Conservation (phyloP, 2,113 vertebrate species). For the Epinephelus moara region DNA sequence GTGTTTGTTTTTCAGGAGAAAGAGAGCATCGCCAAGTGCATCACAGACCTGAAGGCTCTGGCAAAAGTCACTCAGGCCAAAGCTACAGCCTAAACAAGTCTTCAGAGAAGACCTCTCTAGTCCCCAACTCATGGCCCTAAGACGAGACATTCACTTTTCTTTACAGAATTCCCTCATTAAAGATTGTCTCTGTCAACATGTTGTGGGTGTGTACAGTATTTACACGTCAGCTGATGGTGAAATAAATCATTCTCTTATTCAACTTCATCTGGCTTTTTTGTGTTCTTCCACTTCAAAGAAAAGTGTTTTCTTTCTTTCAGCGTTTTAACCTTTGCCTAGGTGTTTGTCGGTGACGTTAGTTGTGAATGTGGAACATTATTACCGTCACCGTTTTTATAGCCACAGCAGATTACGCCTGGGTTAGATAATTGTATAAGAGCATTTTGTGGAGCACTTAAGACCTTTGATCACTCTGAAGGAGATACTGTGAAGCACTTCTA, state of each 20-base stretch:
- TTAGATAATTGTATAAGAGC: background rate
- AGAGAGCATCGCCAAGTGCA: conserved; percentile 95
- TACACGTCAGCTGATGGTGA: conserved; percentile 74
- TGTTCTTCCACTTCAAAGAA: conserved; percentile 8
- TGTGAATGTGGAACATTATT: background rate
- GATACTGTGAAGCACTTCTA: conserved; percentile 14
- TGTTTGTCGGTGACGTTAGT: background rate
- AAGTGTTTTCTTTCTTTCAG: background rate
- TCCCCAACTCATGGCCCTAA: conserved; percentile 36
- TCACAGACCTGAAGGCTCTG: conserved; percentile 91
- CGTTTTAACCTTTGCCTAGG: background rate
- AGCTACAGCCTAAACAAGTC: conserved; percentile 66
- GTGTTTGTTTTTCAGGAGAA: conserved; percentile 89
- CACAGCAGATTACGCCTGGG: background rate
- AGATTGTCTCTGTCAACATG: conserved; percentile 72
- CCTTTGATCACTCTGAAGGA: conserved; percentile 40
- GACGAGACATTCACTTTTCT: conserved; percentile 69
- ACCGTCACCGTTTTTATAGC: background rate
- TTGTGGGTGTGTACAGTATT: conserved; percentile 83
- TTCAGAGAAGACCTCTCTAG: conserved; percentile 52
- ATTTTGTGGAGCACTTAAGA: conserved; percentile 22
- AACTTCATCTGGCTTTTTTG: conserved; percentile 29
- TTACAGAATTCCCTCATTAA: conserved; percentile 75
- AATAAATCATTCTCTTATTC: conserved; percentile 84
- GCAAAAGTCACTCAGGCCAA: conserved; percentile 85